Evolutionary conservation across 2,113 vertebrate genomes (phyloP).

Genomic region (Urocitellus parryii): DNA sequence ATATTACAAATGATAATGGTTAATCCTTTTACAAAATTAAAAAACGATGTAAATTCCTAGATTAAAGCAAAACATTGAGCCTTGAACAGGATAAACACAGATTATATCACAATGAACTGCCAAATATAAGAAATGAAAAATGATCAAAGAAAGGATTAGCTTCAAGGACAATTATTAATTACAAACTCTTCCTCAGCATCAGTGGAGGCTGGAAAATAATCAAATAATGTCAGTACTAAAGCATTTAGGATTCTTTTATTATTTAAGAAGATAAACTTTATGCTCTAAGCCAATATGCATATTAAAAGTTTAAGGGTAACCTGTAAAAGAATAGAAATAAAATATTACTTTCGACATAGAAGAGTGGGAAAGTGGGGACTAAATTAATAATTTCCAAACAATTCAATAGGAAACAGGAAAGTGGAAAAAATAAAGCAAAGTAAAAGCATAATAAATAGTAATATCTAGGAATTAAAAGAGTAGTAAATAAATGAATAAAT

Average conservation of each 20-base stretch:
- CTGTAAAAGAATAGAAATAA: conserved; percentile 19
- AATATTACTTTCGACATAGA: not conserved
- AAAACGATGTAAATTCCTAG: not conserved
- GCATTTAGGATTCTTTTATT: not conserved
- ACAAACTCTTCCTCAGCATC: not conserved
- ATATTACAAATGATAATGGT: not conserved
- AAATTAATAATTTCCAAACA: not conserved
- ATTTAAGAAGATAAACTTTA: conserved; percentile 30
- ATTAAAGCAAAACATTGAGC: not conserved
- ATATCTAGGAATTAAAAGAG: not conserved
- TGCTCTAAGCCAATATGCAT: not conserved
- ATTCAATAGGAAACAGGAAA: not conserved
- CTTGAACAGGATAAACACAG: not conserved
- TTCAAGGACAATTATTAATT: not conserved
- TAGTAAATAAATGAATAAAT: not conserved
- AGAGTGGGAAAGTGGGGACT: not conserved
- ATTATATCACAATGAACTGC: not conserved
- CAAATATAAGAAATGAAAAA: conserved; percentile 5
- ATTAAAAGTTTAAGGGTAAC: conserved; percentile 15
- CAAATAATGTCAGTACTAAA: not conserved
- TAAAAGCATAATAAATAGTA: not conserved
- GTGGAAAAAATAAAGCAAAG: conserved; percentile 4
- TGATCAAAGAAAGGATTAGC: not conserved
- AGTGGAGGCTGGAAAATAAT: not conserved
- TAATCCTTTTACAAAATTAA: not conserved